Conservation (phyloP, 2,113 vertebrate species). For the Acanthisitta chloris region DNA sequence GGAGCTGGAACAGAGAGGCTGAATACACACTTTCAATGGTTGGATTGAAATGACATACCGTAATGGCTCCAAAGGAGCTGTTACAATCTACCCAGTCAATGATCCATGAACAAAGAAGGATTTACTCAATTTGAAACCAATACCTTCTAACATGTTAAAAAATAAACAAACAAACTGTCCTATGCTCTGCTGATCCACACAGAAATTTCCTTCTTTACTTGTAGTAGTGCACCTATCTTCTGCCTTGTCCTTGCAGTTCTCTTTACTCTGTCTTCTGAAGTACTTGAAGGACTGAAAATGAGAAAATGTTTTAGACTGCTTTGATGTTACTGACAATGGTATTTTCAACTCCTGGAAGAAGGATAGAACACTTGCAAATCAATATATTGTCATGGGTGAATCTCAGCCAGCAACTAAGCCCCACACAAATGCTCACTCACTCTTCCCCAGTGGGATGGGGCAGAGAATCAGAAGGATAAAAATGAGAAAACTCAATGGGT, state of each 20-base stretch:
- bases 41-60: constrained; percentile 29
- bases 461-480: not conserved
- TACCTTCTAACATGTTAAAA: constrained; percentile 39
- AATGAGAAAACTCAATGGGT: not conserved
- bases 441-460: fast-evolving
- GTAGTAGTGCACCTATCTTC: not conserved
- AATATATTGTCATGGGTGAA: not conserved
- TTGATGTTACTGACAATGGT: not conserved
- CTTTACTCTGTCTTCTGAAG: not conserved
- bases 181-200: not conserved
- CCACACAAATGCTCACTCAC: not conserved
- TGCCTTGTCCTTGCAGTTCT: not conserved
- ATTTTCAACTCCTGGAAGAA: not conserved
- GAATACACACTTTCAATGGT: not conserved
- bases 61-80: constrained; percentile 17
- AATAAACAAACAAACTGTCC: constrained; percentile 9
- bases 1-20: not conserved
- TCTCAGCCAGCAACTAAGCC: not conserved
- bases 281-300: not conserved
- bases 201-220: not conserved
- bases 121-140: constrained; percentile 38
- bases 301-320: not conserved
- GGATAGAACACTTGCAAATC: not conserved
- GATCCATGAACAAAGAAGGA: constrained; percentile 50
- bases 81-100: constrained; percentile 53